Conservation (phyloP, 2,888 invertebrate genomes). For the Elgonia sp. region DNA sequence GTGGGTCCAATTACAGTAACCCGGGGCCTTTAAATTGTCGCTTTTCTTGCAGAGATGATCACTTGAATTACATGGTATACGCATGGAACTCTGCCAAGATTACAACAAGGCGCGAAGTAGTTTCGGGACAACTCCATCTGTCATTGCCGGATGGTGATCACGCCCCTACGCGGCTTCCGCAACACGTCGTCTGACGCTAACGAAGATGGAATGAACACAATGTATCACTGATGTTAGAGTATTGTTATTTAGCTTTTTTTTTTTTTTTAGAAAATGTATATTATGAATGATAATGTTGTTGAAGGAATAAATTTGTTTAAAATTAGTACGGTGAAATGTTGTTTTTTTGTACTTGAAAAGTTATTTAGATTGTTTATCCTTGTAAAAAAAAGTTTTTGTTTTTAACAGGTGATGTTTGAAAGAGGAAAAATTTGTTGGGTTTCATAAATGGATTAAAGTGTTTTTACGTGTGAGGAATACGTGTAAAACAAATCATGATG, state of each 20-base stretch:
- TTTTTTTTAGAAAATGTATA: not conserved
- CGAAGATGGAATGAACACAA: constrained; percentile 61
- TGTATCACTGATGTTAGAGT: not conserved
- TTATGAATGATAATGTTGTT: too few species aligned
- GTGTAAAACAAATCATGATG: too few species aligned
- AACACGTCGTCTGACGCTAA: constrained; percentile 49
- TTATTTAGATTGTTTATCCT: too few species aligned
- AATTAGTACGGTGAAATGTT: too few species aligned
- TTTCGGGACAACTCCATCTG: constrained; percentile 77
- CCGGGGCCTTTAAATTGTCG: constrained; percentile 23
- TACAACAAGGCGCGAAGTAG: constrained; percentile 67
- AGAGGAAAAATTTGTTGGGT: too few species aligned
- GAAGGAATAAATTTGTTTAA: too few species aligned
- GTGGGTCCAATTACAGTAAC: constrained; percentile 54
- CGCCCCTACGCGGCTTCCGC: constrained; percentile 75
- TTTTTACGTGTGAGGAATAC: too few species aligned
- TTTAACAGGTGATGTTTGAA: too few species aligned
- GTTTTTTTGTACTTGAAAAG: too few species aligned
- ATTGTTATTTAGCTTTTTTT: constrained; percentile 15
- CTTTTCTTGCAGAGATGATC: constrained; percentile 60
- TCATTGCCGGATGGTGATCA: constrained; percentile 78
- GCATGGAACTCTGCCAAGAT: constrained; percentile 67
- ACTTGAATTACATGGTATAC: constrained; percentile 60
- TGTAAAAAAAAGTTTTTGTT: too few species aligned
- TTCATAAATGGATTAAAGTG: too few species aligned